phyloP scores from a whole-genome alignment of 2,888 invertebrate species.

The Eupithecia insigniata region DNA sequence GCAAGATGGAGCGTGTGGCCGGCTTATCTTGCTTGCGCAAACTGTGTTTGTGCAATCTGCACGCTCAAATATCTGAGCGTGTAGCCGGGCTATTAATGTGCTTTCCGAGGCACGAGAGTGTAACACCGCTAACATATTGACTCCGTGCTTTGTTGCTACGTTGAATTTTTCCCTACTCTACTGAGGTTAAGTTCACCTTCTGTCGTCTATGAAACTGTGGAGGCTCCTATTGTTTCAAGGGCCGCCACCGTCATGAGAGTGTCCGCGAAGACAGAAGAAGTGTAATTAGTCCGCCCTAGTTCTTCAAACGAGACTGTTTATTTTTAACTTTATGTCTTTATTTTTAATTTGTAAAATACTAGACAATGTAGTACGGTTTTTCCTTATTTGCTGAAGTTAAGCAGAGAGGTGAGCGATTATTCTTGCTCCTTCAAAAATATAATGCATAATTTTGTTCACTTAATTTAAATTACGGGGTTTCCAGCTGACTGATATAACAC shows the following conservation, averaged over 20 bases:
- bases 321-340: slow-evolving; percentile 16
- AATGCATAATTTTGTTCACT: neutral
- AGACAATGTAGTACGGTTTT: neutral
- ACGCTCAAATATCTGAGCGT: too few species aligned
- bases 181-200: neutral
- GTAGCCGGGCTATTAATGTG: too few species aligned
- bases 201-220: neutral
- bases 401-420: neutral
- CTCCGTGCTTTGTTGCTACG: too few species aligned
- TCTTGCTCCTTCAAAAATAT: neutral
- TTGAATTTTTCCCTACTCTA: too few species aligned
- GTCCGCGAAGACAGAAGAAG: slow-evolving; percentile 27
- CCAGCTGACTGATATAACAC: neutral
- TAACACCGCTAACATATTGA: too few species aligned
- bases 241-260: slow-evolving; percentile 23
- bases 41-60: too few species aligned
- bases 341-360: neutral
- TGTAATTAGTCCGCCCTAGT: slow-evolving; percentile 35
- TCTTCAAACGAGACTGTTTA: slow-evolving; percentile 21
- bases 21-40: too few species aligned
- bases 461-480: neutral
- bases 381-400: neutral
- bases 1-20: too few species aligned
- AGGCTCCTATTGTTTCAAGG: slow-evolving; percentile 29
- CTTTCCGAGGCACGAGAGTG: too few species aligned